These are phyloP conservation scores for Lepidochitona cinerea DNA, from an alignment of 2,888 invertebrate species.

Conservation along the genomic window DNA sequence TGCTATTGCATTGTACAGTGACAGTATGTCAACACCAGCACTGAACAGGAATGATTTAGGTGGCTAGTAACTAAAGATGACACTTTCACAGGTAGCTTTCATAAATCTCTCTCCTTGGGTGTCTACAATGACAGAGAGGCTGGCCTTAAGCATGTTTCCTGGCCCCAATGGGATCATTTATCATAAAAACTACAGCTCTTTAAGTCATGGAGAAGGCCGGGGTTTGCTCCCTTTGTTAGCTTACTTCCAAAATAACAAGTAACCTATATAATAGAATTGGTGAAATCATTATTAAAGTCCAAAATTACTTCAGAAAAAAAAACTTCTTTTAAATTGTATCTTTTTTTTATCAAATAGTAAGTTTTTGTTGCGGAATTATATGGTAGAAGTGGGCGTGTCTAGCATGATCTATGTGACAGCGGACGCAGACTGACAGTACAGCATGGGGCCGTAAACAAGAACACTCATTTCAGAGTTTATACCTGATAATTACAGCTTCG, in stretches of 20 bases:
- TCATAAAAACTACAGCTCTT: background rate
- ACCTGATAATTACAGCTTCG: background rate
- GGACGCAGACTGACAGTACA: background rate
- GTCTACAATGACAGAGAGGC: slow-evolving; percentile 1
- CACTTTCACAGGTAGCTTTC: background rate
- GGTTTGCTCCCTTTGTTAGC: background rate
- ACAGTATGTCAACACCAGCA: background rate
- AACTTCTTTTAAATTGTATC: too few relatives aligned
- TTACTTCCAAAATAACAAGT: background rate
- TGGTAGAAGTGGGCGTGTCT: too few relatives aligned
- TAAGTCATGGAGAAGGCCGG: background rate
- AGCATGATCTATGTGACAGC: background rate
- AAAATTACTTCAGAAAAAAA: too few relatives aligned
- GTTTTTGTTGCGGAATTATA: too few relatives aligned
- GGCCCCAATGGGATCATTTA: background rate
- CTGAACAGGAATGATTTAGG: background rate
- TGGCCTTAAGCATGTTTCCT: background rate
- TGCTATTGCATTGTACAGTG: too few relatives aligned
- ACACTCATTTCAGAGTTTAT: background rate
- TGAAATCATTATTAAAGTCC: too few relatives aligned
- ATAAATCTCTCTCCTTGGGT: slow-evolving; percentile 3
- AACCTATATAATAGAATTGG: too few relatives aligned
- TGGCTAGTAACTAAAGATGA: background rate
- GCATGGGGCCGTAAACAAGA: background rate
- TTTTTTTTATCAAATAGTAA: too few relatives aligned